phyloP scores from a whole-genome alignment of 2,113 vertebrate genomes.

The Pachyramphus minor region DNA sequence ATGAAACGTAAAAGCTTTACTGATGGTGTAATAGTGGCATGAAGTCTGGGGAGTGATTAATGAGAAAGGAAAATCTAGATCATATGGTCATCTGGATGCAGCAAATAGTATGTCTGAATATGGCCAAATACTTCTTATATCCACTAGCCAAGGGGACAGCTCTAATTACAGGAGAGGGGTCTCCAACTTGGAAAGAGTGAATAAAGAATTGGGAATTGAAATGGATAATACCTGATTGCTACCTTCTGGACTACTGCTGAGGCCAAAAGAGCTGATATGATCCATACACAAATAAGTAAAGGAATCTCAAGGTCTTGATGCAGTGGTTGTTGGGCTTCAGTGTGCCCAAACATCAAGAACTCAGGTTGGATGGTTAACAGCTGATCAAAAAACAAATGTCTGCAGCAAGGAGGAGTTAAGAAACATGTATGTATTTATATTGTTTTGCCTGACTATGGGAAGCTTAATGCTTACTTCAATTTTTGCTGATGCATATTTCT shows the following conservation, averaged over 20 bases:
- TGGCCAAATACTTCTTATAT: neutral
- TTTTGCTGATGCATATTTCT: neutral
- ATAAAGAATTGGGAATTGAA: neutral
- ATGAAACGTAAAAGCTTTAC: neutral
- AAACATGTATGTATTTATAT: neutral
- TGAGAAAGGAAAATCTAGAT: constrained; percentile 34
- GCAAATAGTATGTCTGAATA: neutral
- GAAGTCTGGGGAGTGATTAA: constrained; percentile 23
- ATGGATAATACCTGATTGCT: constrained; percentile 12
- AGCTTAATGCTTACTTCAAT: neutral
- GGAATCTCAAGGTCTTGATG: neutral
- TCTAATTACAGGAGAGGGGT: constrained; percentile 19
- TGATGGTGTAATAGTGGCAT: neutral
- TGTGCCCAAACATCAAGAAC: neutral
- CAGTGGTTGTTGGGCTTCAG: neutral
- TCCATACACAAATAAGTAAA: neutral
- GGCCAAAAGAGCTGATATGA: neutral
- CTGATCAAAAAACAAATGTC: neutral
- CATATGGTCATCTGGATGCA: constrained; percentile 24
- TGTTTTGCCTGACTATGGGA: neutral
- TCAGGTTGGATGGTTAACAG: neutral
- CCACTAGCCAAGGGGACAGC: neutral
- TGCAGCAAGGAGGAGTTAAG: neutral
- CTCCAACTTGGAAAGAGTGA: neutral
- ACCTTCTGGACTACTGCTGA: constrained; percentile 16